Evolutionary conservation across 2,888 invertebrate species (phyloP).

Genomic region (Galerucella pusilla): DNA sequence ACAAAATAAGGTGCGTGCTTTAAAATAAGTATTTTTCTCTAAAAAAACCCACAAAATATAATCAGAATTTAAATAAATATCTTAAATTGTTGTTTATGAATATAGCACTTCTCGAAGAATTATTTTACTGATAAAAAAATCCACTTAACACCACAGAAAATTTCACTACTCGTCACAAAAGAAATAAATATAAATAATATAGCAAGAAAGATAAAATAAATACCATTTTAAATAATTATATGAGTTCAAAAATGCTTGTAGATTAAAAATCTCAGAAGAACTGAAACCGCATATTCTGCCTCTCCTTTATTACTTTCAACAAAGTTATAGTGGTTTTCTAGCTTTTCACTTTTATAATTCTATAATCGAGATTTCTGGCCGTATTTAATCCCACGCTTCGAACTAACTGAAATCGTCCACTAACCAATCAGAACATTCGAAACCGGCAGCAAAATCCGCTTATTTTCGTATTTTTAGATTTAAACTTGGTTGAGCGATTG

Average conservation of each 20-base stretch:
- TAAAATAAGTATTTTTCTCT: too few species aligned
- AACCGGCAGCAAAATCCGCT: constrained; percentile 55
- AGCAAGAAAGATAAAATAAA: background rate
- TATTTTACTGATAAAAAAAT: constrained; percentile 18
- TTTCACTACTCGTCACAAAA: background rate
- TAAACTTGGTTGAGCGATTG: constrained; percentile 45
- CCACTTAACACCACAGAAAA: constrained; percentile 1
- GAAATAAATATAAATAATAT: constrained; percentile 7
- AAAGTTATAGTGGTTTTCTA: constrained; percentile 63
- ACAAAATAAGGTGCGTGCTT: too few species aligned
- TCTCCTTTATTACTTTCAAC: constrained; percentile 49
- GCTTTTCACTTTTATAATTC: constrained; percentile 53
- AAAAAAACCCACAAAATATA: too few species aligned
- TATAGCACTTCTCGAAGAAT: background rate
- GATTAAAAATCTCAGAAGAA: constrained; percentile 42
- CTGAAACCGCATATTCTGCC: constrained; percentile 40
- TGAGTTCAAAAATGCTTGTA: constrained; percentile 26
- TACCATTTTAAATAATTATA: constrained; percentile 38
- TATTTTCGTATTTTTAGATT: constrained; percentile 54
- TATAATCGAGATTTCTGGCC: constrained; percentile 54
- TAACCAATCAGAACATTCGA: constrained; percentile 48
- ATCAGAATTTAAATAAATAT: background rate
- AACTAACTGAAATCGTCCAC: constrained; percentile 39
- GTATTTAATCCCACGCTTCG: constrained; percentile 52
- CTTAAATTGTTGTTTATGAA: background rate